Evolutionary conservation across 2,797 vertebrate species (phyloP), one percentile per base, ranked within the genome.

Genomic region (Luscinia megarhynchos): DNA sequence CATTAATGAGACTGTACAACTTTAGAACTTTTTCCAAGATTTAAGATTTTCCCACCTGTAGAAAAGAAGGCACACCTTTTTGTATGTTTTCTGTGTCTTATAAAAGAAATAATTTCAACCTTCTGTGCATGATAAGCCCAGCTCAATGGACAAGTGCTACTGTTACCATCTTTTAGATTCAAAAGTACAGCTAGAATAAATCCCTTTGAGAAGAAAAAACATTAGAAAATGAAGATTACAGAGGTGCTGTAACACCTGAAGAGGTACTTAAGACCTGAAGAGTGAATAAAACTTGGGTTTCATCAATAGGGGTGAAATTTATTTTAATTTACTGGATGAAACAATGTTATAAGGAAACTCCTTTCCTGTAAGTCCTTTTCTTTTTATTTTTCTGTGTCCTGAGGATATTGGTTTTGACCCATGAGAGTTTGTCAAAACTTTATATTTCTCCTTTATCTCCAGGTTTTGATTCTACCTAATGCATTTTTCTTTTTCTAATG

Each of bases 341-440:
- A 74, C 66, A 72, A 2, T 77, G 10, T 55, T 64, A 29, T 2
- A 21, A 89, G 20, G 19, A 58, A 90, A 78, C 43, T 18, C 15
- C 3, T 50, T 64, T 72, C 64, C 57, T 77, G 3, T 13, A 74
- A 59, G 38, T 74, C 9, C 15, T 84, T 67, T 58, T 7, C 21
- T n/a, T 80, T 75, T 51, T 62, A 62, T 70, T 79, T 93, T n/a
- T 16, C 16, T 80, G 32, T 46, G 30, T 27, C 51, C 46, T 27
- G 43, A 62, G 30, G 67, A 11, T 43, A 58, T 11, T 38, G n/a
- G 0, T 80, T 90, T 74, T 84, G 48, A 84, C 78, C 61, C 5
- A 9, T 90, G 34, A 54, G 55, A 57, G 22, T 87, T 80, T 90
- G 9, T 94, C 78, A 61, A 78, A 93, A 58, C 22, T 89, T 93